Conservation (phyloP, 2,888 invertebrate species). For the Arctia plantaginis region DNA sequence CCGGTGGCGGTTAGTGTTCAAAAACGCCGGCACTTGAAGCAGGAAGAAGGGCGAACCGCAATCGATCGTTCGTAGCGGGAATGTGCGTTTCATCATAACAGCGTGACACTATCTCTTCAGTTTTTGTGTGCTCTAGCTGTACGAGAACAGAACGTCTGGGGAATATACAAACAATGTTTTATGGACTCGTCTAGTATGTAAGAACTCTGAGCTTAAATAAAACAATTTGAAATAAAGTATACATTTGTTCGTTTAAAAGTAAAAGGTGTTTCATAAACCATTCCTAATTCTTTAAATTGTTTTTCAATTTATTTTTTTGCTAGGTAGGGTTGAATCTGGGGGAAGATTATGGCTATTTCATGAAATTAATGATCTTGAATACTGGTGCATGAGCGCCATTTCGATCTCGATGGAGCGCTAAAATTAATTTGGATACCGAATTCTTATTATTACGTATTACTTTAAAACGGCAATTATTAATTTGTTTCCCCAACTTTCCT, state of each 20-base stretch:
- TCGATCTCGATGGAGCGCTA: neutral
- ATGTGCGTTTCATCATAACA: neutral
- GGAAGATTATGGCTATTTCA: no score
- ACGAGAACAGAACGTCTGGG: no score
- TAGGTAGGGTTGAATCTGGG: no score
- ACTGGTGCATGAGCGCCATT: no score
- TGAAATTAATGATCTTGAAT: no score
- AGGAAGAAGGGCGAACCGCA: slow-evolving; percentile 22
- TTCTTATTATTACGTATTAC: neutral
- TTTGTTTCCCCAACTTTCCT: neutral
- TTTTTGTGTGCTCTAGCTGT: neutral
- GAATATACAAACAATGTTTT: neutral
- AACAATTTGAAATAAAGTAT: neutral
- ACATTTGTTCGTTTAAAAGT: no score
- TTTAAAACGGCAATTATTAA: neutral
- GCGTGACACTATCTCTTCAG: neutral
- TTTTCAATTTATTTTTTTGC: no score
- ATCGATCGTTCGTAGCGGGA: slow-evolving; percentile 14
- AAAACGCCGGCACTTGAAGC: slow-evolving; percentile 20
- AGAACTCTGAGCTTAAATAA: no score
- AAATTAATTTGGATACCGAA: neutral
- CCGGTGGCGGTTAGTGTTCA: slow-evolving; percentile 21
- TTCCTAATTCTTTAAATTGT: no score
- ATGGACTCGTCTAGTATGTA: neutral
- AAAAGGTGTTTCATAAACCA: no score